Base-by-base conservation (phyloP, 1,140 invertebrate species). In the Calosoma granatense region DNA sequence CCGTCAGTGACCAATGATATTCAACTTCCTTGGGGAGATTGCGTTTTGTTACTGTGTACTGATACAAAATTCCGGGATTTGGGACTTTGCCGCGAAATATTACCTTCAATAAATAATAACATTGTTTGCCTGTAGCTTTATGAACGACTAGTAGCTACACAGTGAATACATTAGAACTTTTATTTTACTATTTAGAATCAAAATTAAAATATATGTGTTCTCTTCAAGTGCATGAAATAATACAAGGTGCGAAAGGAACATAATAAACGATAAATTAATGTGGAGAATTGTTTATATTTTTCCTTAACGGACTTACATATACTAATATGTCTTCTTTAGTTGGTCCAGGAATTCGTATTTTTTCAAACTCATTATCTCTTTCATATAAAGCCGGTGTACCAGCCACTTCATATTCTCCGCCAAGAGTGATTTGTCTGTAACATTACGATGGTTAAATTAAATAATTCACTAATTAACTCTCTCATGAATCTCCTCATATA, bases 361-460 rank as follows among this genome's bases (percentile, higher is more conserved):
- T 87, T 67, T 94, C 91, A 73, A 82, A 82, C 66, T 92, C 88
- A 36, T 85, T 83, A 58, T 87, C 82, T 57, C 90, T 74, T 71
- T 88, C 83, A 72, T 94, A 94, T 22, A 90, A 78, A 56, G 90
- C 84, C 58, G 84, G 82, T 1, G 87, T 83, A 14, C 88, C 89
- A n/a, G 87, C 88, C 20, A 90, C 84, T 61, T 84, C 81, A 67
- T 92, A 92, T 71, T 93, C 89, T 0, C 86, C 87, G 51, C 83
- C 81, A 76, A 87, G 81, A 59, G 86, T 86, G 62, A 89, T 88
- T 64, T 86, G 75, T 65, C 82, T 84, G 64, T 62, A 70, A 67
- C 55, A 56, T 51, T 56, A 52, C 12, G 47, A 43, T 9, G 26
- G n/a, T n/a, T n/a, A n/a, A n/a, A n/a, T 52, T 52, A 17, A 52